Conservation (phyloP, 2,797 vertebrate genomes). For the Paratrypauchen microcephalus region DNA sequence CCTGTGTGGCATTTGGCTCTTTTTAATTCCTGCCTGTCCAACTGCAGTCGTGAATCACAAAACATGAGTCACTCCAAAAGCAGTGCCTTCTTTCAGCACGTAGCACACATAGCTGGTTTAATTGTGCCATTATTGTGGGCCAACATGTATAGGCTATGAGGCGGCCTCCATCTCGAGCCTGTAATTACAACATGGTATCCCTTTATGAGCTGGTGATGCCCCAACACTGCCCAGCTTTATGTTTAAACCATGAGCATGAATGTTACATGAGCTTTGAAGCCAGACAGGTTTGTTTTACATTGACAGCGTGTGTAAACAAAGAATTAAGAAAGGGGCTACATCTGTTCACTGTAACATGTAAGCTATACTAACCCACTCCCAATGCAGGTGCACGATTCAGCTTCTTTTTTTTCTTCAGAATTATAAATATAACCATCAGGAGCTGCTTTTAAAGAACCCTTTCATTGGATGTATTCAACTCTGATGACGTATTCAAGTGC, state of each 20-base stretch:
- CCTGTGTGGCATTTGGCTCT: conserved; percentile 15
- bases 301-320: conserved; percentile 50
- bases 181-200: conserved; percentile 53
- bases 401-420: background rate
- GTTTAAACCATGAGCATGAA: conserved; percentile 68
- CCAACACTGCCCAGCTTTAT: conserved; percentile 35
- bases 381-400: conserved; percentile 1
- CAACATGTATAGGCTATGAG: conserved; percentile 23
- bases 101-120: conserved; percentile 11
- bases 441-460: background rate
- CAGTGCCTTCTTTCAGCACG: conserved; percentile 6
- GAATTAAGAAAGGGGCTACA: conserved; percentile 14
- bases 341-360: conserved; percentile 8
- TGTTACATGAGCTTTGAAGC: conserved; percentile 62
- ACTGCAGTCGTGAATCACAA: conserved; percentile 37
- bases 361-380: background rate
- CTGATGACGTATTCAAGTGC: conserved; percentile 15
- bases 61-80: conserved; percentile 39
- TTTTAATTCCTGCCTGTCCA: conserved; percentile 29
- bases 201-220: conserved; percentile 39
- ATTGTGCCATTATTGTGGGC: conserved; percentile 44
- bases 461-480: background rate
- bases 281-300: conserved; percentile 57
- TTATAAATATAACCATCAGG: background rate
- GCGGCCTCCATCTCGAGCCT: conserved; percentile 27